phyloP scores from a whole-genome alignment of 2,113 vertebrate genomes.

The Mionectes macconnelli region DNA sequence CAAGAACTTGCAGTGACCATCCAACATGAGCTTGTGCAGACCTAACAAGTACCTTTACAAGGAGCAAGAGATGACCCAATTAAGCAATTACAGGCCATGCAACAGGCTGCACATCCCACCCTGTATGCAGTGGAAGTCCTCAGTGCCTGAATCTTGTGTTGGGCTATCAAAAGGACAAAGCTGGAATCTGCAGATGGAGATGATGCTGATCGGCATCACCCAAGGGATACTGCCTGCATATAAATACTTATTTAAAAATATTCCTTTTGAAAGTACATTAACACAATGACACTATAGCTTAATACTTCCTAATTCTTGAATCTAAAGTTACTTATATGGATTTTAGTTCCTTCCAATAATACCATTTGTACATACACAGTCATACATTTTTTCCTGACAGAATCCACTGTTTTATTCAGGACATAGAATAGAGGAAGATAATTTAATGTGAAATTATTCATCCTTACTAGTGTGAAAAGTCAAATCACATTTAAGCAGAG shows the following conservation, averaged over 20 bases:
- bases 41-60: background rate
- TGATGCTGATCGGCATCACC: background rate
- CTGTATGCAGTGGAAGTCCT: background rate
- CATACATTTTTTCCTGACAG: background rate
- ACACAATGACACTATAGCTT: background rate
- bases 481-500: background rate
- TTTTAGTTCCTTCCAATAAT: background rate
- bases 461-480: background rate
- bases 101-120: background rate
- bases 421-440: background rate
- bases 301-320: no score
- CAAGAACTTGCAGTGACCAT: background rate
- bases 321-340: background rate
- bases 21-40: background rate
- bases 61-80: background rate
- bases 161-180: background rate
- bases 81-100: accelerated
- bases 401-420: background rate
- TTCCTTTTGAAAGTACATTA: background rate
- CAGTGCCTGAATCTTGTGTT: background rate
- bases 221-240: background rate
- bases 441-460: background rate
- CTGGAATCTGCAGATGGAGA: background rate
- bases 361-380: background rate
- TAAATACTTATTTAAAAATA: background rate